Evolutionary conservation across 2,888 invertebrate species (phyloP), one percentile per base, ranked within the genome.

Genomic region (Hypercompe scribonia): DNA sequence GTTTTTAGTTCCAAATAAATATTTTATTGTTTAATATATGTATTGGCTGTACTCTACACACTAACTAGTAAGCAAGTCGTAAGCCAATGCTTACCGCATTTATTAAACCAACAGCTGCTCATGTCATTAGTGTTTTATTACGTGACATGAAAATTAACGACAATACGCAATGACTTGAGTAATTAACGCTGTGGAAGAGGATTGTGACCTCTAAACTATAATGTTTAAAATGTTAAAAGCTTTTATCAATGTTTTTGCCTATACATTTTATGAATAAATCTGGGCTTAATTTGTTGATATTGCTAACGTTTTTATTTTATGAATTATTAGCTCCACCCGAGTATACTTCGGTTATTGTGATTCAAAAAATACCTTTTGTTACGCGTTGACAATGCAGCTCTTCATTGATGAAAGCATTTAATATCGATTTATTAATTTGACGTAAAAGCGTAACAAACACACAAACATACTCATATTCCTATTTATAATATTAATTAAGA

Each of bases 121-220:
- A 54, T 58, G 61, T 69, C 61, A 61, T 69, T 61, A 54, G 36
- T 65, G 65, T 28, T 64, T 65, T 65, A 67, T 72, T 63, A 46
- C 71, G 64, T 34, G 66, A 66, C 65, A 65, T 68, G 70, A 68
- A 66, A 70, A 68, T 66, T 46, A 64, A 71, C 46, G 71, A 46
- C 64, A 70, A 68, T 68, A 68, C 68, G 36, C 61, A 54, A 65
- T 71, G 33, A 67, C 66, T 73, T 61, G 65, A 36, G 66, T 68
- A 72, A 68, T 72, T 66, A 54, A 69, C 65, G 70, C 33, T 42
- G 33, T 42, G 63, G 24, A 31, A 36, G 15, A 28, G 58, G 36
- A 31, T 61, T 28, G 68, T n/a, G 67, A 13, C 58, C 33, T 68
- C n/a, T 34, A 68, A 36, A 54, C 36, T 50, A 54, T 34, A 33